Percentiles rank a stretch among this genome's conserved stretches.
Evolutionary conservation across 2,888 invertebrate species (phyloP).

Genomic region (Magallana nippona): DNA sequence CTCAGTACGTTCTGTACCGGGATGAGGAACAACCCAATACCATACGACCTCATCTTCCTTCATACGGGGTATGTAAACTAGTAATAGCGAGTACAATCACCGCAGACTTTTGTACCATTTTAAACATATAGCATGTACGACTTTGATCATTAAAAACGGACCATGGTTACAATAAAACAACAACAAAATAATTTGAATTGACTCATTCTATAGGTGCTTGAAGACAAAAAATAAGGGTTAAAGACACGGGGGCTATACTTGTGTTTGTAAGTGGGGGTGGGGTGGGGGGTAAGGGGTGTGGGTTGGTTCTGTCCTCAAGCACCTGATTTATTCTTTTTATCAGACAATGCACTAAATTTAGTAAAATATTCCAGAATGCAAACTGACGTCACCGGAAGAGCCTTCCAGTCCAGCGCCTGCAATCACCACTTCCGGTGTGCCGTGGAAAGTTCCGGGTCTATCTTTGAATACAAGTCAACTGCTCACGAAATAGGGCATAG

Average conservation of each 20-base stretch:
- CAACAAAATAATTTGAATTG: too few species aligned
- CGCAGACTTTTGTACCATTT: not conserved
- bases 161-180: too few species aligned
- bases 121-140: too few species aligned
- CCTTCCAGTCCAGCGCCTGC: slow-evolving; percentile 45
- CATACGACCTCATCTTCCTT: slow-evolving; percentile 45
- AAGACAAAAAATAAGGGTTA: too few species aligned
- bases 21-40: slow-evolving; percentile 3
- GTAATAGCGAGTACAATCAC: not conserved
- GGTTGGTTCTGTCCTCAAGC: too few species aligned
- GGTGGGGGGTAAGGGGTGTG: too few species aligned
- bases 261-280: too few species aligned
- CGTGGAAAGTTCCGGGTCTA: slow-evolving; percentile 44
- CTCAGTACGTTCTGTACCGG: slow-evolving; percentile 38
- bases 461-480: slow-evolving; percentile 45
- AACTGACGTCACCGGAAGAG: slow-evolving; percentile 39
- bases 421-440: slow-evolving; percentile 49
- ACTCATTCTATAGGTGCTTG: too few species aligned
- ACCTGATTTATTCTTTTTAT: too few species aligned
- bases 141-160: too few species aligned
- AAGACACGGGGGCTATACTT: too few species aligned
- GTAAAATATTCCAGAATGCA: slow-evolving; percentile 13
- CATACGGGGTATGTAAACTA: slow-evolving; percentile 45
- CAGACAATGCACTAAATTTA: not conserved
- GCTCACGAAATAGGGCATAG: slow-evolving; percentile 59